phyloP scores from a whole-genome alignment of 2,113 vertebrate genomes.

The Sturnira hondurensis region DNA sequence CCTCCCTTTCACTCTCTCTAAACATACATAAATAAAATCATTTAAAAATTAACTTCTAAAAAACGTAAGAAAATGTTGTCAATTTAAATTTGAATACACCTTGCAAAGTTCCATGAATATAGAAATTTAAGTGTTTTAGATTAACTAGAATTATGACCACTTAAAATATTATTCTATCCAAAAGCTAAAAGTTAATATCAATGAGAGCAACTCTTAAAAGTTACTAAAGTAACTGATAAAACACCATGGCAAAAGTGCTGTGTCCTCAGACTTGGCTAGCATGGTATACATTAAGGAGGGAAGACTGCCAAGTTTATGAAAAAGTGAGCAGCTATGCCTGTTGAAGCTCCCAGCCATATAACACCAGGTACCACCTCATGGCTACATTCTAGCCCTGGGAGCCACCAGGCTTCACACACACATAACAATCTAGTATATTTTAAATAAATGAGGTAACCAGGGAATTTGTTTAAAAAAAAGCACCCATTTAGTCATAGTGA shows the following conservation, averaged over 20 bases:
- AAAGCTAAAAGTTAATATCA: slow-evolving; percentile 13
- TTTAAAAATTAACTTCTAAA: background rate
- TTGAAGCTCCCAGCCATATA: background rate
- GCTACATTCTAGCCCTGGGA: background rate
- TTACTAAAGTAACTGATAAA: background rate
- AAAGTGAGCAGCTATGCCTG: background rate
- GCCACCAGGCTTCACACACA: background rate
- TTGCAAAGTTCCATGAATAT: slow-evolving; percentile 16
- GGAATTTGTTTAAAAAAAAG: background rate
- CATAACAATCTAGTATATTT: background rate
- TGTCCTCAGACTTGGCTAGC: background rate
- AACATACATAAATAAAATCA: no score
- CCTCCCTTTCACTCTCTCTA: no score
- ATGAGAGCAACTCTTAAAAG: background rate
- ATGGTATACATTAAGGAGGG: background rate
- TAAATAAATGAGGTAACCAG: background rate
- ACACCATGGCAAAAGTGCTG: background rate
- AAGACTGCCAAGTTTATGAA: background rate
- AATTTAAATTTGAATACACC: slow-evolving; percentile 16
- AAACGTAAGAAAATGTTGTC: background rate
- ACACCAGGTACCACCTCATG: background rate
- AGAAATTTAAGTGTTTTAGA: slow-evolving; percentile 10
- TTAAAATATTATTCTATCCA: slow-evolving; percentile 19
- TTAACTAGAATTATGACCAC: background rate
- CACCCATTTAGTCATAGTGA: background rate